phyloP scores from a whole-genome alignment of 2,888 invertebrate species.

The Azorinus chamasolen region DNA sequence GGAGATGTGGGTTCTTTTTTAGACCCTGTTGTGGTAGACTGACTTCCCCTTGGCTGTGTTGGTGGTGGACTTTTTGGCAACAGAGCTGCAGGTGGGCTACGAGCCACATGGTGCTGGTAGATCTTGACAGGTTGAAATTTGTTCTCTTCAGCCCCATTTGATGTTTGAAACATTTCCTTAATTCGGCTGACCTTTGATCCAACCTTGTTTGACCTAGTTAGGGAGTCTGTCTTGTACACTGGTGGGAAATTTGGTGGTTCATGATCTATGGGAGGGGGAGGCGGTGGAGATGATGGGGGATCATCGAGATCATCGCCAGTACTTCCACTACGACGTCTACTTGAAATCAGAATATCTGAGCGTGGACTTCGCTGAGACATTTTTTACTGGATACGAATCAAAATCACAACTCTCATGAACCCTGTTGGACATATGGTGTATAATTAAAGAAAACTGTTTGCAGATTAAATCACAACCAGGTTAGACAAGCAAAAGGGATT shows the following conservation, averaged over 20 bases:
- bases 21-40: too few relatives aligned
- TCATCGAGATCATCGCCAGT: constrained; percentile 49
- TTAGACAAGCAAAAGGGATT: too few relatives aligned
- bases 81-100: constrained; percentile 27
- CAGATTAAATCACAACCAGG: constrained; percentile 13
- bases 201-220: constrained; percentile 37
- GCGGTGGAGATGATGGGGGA: constrained; percentile 37
- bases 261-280: constrained; percentile 29
- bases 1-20: too few relatives aligned
- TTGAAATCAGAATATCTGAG: constrained; percentile 65
- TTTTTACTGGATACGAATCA: neutral
- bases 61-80: constrained; percentile 23
- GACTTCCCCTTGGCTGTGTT: too few relatives aligned
- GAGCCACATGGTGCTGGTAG: constrained; percentile 42
- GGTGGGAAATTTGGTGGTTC: constrained; percentile 49
- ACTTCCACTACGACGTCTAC: constrained; percentile 74
- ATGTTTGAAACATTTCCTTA: constrained; percentile 80
- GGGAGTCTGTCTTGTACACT: constrained; percentile 39
- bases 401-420: neutral
- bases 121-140: constrained; percentile 51
- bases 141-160: constrained; percentile 20
- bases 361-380: neutral
- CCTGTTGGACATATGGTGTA: neutral
- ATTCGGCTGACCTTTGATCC: constrained; percentile 80
- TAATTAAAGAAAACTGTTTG: neutral